Conservation (phyloP, 35 echinoderm and acorn worm species). For the Apostichopus parvimensis region DNA sequence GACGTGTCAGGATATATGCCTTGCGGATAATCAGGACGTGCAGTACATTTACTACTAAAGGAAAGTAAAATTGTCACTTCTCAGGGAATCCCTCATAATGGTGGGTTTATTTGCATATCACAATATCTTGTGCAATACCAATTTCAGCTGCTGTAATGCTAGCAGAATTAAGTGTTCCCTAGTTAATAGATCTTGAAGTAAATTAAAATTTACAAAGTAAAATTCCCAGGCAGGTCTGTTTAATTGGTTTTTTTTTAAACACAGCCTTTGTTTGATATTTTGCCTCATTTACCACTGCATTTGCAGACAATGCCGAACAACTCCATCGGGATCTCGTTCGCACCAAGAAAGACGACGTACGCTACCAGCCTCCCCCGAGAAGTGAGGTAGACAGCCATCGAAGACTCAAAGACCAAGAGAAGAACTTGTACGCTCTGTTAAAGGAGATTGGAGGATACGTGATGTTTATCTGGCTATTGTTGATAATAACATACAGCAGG, state of each 20-base stretch:
- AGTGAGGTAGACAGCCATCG: constrained; percentile 40
- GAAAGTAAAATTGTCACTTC: too few species aligned
- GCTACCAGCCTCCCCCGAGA: constrained; percentile 70
- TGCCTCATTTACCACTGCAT: neutral
- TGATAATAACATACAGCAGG: constrained; percentile 79
- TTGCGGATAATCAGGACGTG: too few species aligned
- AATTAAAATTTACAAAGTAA: neutral
- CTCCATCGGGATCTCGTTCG: constrained; percentile 53
- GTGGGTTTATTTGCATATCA: too few species aligned
- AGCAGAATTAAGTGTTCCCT: too few species aligned
- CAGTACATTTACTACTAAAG: too few species aligned
- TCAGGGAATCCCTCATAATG: too few species aligned
- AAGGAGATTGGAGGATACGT: constrained; percentile 73
- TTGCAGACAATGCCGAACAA: constrained; percentile 65
- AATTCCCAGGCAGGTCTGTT: too few species aligned
- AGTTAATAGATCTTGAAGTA: neutral
- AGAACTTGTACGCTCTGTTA: constrained; percentile 76
- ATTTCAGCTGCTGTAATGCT: too few species aligned
- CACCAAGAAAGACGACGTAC: constrained; percentile 25
- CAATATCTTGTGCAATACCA: too few species aligned
- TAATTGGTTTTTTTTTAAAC: too few species aligned
- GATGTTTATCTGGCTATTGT: constrained; percentile 77
- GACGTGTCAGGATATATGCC: too few species aligned
- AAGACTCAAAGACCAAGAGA: constrained; percentile 57
- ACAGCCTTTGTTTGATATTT: neutral